Base-by-base conservation (phyloP, 2,888 invertebrate species). In the Epinotia nisella region DNA sequence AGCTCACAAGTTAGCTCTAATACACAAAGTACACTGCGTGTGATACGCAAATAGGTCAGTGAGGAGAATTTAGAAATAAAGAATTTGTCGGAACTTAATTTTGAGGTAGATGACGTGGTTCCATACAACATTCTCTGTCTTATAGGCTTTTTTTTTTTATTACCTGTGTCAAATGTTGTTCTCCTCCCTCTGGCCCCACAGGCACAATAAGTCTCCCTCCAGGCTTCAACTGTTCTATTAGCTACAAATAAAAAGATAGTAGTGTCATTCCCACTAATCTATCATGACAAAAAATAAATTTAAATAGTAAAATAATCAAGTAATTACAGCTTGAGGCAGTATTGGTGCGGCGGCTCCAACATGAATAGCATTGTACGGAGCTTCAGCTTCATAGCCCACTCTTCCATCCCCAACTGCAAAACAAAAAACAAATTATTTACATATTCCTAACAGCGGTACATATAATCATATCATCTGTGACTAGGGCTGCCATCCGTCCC, bases 151-250 rank as follows among this genome's bases (percentile, higher is more conserved):
- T 2, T 2, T 24, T 56, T 24, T 15, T 5, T 39, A n/a, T 66
- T 77, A 95, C 95, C 94, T 96, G 96, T 86, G 97, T 96, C 80
- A 99, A 94, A 83, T 96, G 96, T 89, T 99, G 99, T 83, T 97
- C 96, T 0, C 96, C 96, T 49, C 97, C 96, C 80, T 96, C 96
- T 1, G 97, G 96, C 1, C 98, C 99, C 29, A 99, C 96, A 0
- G 99, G 99, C 39, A 98, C 96, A 78, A 98, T 96, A 75, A 99
- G 94, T 65, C 99, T 95, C 5, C 99, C 99, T 17, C 99, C 98
- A 62, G 96, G 97, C 85, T 98, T 98, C 81, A 99, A 91, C 89
- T 99, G 99, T 53, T 97, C 96, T 75, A 98, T 92, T 74, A 98
- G 90, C 97, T 98, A 88, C 7, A 82, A 83, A 74, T 39, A 75